These are phyloP conservation scores for Pollenia labialis DNA, from an alignment of 2,888 invertebrate genomes.

Conservation along the genomic window DNA sequence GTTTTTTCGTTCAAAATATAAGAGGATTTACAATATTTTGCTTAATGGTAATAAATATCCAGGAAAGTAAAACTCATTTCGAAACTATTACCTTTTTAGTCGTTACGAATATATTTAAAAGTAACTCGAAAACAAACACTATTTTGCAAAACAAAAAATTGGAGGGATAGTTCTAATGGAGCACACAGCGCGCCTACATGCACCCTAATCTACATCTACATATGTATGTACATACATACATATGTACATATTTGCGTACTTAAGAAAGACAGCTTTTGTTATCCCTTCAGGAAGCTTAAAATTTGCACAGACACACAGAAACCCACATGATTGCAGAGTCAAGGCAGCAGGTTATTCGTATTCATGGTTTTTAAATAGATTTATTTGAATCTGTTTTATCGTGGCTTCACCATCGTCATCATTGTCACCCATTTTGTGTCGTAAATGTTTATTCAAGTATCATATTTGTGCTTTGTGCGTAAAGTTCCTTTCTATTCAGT, in stretches of 20 bases:
- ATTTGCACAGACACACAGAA: not conserved
- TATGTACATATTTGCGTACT: not conserved
- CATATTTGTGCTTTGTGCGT: conserved; percentile 35
- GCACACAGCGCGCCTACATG: not conserved
- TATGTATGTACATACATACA: not conserved
- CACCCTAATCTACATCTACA: not conserved
- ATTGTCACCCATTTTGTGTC: conserved; percentile 36
- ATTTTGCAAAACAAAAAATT: conserved; percentile 40
- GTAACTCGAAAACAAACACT: not conserved
- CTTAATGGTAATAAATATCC: conserved; percentile 49
- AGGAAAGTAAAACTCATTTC: conserved; percentile 44
- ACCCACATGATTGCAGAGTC: not conserved
- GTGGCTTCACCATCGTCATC: conserved; percentile 27
- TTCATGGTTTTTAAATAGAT: conserved; percentile 43
- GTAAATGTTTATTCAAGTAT: conserved; percentile 57
- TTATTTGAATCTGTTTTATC: conserved; percentile 38
- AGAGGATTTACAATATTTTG: conserved; percentile 60
- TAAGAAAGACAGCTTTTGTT: conserved; percentile 42
- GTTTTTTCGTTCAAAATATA: conserved; percentile 26
- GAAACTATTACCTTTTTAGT: conserved; percentile 54
- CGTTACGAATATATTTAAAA: conserved; percentile 2
- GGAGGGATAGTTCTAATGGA: conserved; percentile 3
- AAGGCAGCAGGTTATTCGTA: conserved; percentile 9
- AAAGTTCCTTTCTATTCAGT: not conserved
- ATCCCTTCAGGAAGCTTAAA: conserved; percentile 33